Percentiles rank a stretch among this genome's conserved stretches.
Conservation (phyloP, 2,797 vertebrate species). For the Melanogrammus aeglefinus region DNA sequence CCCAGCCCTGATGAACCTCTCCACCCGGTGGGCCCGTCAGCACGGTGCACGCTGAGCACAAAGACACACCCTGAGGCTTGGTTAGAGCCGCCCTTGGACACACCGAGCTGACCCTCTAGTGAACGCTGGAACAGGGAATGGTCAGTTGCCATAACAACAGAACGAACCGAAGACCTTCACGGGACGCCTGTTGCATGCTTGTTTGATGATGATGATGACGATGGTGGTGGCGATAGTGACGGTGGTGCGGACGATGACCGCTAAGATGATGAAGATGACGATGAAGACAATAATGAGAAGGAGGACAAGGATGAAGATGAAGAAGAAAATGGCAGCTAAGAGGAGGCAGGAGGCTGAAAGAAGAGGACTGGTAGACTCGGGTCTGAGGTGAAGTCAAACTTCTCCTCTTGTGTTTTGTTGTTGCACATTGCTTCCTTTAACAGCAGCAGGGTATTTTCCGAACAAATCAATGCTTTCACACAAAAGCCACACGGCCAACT, state of each 20-base stretch:
- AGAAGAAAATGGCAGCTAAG: constrained; percentile 37
- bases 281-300: constrained; percentile 45
- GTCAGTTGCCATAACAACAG: constrained; percentile 64
- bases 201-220: constrained; percentile 32
- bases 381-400: background rate
- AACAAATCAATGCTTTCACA: constrained; percentile 68
- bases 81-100: constrained; percentile 54
- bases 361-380: background rate
- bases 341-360: background rate
- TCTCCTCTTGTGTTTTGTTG: constrained; percentile 23
- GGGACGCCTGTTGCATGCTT: constrained; percentile 19
- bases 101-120: constrained; percentile 56
- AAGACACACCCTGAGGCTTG: too few relatives aligned
- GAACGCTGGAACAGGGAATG: constrained; percentile 42
- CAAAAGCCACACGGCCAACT: constrained; percentile 57
- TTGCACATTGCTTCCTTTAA: constrained; percentile 53
- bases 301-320: constrained; percentile 14
- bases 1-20: too few relatives aligned
- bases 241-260: background rate
- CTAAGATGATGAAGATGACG: background rate
- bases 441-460: constrained; percentile 40
- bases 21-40: too few relatives aligned
- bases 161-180: constrained; percentile 57
- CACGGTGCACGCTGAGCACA: background rate
- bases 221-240: background rate